Base-by-base conservation (phyloP, 2,888 invertebrate species). In the Antheraea assamensis region DNA sequence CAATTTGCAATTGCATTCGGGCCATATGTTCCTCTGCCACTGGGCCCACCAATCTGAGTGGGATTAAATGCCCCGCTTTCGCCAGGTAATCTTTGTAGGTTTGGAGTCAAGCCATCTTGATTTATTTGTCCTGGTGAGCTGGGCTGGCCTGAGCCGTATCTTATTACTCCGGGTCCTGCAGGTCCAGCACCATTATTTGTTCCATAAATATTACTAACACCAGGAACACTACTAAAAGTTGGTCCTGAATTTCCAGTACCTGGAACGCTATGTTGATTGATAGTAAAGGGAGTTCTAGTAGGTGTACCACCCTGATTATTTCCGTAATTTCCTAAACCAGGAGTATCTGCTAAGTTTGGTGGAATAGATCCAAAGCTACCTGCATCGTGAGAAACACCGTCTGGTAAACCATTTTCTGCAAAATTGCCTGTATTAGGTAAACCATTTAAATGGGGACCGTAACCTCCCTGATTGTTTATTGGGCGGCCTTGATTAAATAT, bases 51-150 rank as follows among this genome's bases (percentile, higher is more conserved):
- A 15, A 58, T 72, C 72, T 75, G 71, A 71, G 78, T 77, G 3
- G 78, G 75, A 3, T 76, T 74, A 75, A 81, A 79, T 52, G 73
- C 78, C 27, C 76, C 77, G 55, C 72, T 75, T 52, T 75, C 76
- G 66, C 74, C 75, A 13, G 74, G 73, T 52, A 74, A 58, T 19
- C 75, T 74, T 30, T 74, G 76, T 74, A 77, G 75, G 61, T 58
- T 61, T 2, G 76, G 72, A 17, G 74, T 73, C n/a, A 68, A 19
- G 13, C 3, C 15, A 13, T 30, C 30, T 64, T 64, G 61, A 17
- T 30, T 64, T 64, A 64, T 64, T 64, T 64, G 61, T 17, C 61
- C 61, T 64, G 61, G 61, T 64, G 30, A 27, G 61, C 27, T 17
- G 15, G 61, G 27, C 10, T 64, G 61, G 0, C 27, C 27, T 17